These are phyloP conservation scores for Acromyrmex charruanus DNA, from an alignment of 1,140 invertebrate species.

Conservation along the genomic window DNA sequence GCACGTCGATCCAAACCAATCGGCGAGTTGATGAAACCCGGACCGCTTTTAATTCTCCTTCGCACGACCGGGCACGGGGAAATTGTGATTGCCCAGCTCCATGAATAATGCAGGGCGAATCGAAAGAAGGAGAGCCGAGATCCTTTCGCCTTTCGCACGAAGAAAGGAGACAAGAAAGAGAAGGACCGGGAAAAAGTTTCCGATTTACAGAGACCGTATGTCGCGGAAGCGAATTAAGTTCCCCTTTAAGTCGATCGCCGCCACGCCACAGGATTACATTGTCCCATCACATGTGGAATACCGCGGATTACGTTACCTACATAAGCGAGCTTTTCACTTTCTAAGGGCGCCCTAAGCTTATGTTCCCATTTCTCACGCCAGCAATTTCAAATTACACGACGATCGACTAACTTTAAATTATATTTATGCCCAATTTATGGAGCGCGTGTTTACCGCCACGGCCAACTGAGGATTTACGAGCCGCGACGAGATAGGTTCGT, in stretches of 20 bases:
- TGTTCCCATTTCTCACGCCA: neutral
- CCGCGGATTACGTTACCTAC: neutral
- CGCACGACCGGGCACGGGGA: conserved; percentile 25
- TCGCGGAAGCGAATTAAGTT: conserved; percentile 50
- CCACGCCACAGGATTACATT: conserved; percentile 20
- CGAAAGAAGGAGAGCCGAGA: conserved; percentile 10
- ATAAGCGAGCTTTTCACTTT: neutral
- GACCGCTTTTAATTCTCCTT: conserved; percentile 54
- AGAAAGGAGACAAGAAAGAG: neutral
- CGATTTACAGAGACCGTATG: conserved; percentile 20
- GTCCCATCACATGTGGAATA: neutral
- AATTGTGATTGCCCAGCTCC: conserved; percentile 62
- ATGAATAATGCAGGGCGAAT: conserved; percentile 71
- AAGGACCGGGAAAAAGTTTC: conserved; percentile 45
- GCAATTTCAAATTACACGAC: conserved; percentile 19
- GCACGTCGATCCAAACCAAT: conserved; percentile 32
- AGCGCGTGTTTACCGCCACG: neutral
- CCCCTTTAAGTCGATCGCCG: conserved; percentile 18
- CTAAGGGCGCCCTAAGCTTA: neutral
- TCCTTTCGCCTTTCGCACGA: conserved; percentile 12
- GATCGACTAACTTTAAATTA: conserved; percentile 38
- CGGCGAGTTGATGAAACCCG: conserved; percentile 34
- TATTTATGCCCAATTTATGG: conserved; percentile 7
- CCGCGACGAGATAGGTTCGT: neutral
- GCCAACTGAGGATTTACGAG: conserved; percentile 16